These are phyloP conservation scores for Ernsta delagoae DNA, from an alignment of 2,888 invertebrate genomes.

Conservation along the genomic window DNA sequence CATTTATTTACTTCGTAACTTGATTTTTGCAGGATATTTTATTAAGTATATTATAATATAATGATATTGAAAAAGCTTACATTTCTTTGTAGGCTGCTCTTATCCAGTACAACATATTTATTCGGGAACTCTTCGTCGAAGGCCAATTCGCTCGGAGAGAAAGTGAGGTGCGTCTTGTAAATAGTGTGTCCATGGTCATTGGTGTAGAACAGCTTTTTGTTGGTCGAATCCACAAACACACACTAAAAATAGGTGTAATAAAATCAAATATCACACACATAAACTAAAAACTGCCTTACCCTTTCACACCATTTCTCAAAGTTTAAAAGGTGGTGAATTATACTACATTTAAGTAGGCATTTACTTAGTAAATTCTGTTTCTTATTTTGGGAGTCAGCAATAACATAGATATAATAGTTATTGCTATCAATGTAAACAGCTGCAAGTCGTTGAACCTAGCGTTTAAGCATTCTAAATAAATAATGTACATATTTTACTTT, in stretches of 20 bases:
- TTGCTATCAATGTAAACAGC: not conserved
- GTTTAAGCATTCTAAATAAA: conserved; percentile 25
- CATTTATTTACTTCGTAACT: too few species aligned
- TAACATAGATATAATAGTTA: too few species aligned
- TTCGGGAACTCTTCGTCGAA: conserved; percentile 90
- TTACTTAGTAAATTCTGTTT: too few species aligned
- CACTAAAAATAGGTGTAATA: conserved; percentile 85
- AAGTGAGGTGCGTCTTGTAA: conserved; percentile 85
- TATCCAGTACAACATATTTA: conserved; percentile 90
- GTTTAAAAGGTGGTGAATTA: too few species aligned
- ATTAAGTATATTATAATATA: too few species aligned
- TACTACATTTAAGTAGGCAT: too few species aligned
- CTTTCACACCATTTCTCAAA: not conserved
- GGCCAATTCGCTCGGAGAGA: conserved; percentile 91
- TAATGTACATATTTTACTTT: not conserved
- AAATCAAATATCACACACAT: not conserved
- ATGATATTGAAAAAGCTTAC: conserved; percentile 42
- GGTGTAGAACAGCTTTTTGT: conserved; percentile 91
- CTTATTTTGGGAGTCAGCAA: too few species aligned
- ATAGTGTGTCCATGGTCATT: conserved; percentile 90
- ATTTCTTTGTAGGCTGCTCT: conserved; percentile 86
- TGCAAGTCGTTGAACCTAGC: conserved; percentile 15
- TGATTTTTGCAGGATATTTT: too few species aligned
- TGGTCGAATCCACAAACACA: conserved; percentile 92
- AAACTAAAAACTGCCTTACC: too few species aligned